phyloP scores from a whole-genome alignment of 2,888 invertebrate genomes.

The Bursaphelenchus okinawaensis region DNA sequence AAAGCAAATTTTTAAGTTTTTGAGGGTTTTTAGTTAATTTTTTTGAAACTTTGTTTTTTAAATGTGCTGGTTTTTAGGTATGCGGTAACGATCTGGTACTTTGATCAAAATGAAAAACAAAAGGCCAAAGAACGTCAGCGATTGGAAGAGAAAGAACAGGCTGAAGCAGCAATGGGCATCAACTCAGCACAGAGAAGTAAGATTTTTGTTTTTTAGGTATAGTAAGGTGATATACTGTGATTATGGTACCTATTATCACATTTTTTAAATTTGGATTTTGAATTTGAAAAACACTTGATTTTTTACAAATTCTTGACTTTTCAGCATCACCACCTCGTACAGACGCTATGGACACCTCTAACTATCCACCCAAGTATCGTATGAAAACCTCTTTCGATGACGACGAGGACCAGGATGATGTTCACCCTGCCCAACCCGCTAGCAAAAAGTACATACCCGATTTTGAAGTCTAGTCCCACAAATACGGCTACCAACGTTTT shows the following conservation, averaged over 20 bases:
- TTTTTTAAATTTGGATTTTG: too few species aligned
- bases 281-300: too few species aligned
- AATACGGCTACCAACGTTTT: background rate
- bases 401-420: background rate
- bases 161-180: too few species aligned
- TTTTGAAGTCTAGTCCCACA: constrained; percentile 4
- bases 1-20: background rate
- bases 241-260: too few species aligned
- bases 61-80: constrained; percentile 36
- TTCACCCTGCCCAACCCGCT: background rate
- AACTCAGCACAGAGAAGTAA: too few species aligned
- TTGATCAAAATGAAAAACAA: constrained; percentile 30
- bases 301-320: too few species aligned
- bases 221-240: too few species aligned
- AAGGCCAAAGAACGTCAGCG: constrained; percentile 18
- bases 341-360: background rate
- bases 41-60: background rate
- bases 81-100: constrained; percentile 53
- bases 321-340: background rate
- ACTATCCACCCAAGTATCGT: background rate
- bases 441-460: background rate
- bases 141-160: constrained; percentile 3
- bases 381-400: background rate
- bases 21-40: background rate
- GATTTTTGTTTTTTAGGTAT: too few species aligned